phyloP scores from a whole-genome alignment of 2,113 vertebrate species.

The Larimichthys crocea region DNA sequence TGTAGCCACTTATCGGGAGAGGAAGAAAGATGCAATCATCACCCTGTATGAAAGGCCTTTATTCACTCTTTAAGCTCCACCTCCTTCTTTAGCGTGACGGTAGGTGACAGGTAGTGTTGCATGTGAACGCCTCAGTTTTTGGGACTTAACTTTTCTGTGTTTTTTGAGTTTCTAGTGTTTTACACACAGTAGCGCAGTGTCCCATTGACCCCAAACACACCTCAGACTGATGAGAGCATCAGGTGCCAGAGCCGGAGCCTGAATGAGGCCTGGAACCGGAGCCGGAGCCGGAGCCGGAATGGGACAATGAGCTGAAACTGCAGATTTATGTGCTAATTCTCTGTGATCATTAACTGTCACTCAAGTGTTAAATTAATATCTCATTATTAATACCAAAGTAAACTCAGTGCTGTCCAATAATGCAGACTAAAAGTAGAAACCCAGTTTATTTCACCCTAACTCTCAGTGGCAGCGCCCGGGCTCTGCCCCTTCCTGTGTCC shows the following conservation, averaged over 20 bases:
- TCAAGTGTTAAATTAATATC: background rate
- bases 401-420: background rate
- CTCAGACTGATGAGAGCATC: too few species aligned
- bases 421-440: background rate
- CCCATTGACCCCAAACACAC: too few species aligned
- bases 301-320: background rate
- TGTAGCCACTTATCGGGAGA: background rate
- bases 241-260: too few species aligned
- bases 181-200: too few species aligned
- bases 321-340: background rate
- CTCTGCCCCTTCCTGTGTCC: conserved; percentile 2
- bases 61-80: too few species aligned
- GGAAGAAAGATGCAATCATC: background rate
- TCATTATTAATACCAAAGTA: conserved; percentile 13
- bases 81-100: too few species aligned
- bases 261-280: too few species aligned
- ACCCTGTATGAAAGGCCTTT: background rate
- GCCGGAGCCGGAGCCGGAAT: too few species aligned
- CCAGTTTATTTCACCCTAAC: background rate
- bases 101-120: too few species aligned
- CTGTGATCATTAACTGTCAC: conserved; percentile 7
- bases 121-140: too few species aligned
- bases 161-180: too few species aligned
- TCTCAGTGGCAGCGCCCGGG: background rate
- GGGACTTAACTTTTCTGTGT: too few species aligned